Evolutionary conservation across 2,113 vertebrate species (phyloP), one percentile per base, ranked within the genome.

Genomic region (Coturnix japonica): DNA sequence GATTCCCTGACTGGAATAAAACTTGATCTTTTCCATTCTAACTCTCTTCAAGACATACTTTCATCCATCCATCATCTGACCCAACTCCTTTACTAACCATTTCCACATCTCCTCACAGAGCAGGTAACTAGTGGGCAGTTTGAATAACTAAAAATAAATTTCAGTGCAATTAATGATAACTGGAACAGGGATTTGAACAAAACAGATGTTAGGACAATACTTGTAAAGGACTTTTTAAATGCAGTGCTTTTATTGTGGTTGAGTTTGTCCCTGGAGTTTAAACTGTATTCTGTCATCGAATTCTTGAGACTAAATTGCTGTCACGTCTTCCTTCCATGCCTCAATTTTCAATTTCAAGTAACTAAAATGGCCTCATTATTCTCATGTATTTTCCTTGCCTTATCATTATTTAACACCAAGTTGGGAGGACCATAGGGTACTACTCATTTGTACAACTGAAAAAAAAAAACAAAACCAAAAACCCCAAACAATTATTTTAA

Each of bases 401-500:
- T 44, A 44, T 44, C 43, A 17, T 44, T 69, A 87, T 80, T 95
- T 84, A 73, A 87, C 77, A 69, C 31, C 18, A 54, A 31, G 16
- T 37, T 54, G 18, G 10, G 16, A 81, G 44, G 25, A 65, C 17
- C 65, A 26, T 11, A 44, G 25, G 25, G 41, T 51, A 23, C 15
- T 87, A 17, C 33, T 51, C 17, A 35, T 63, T 63, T 47, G 57
- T 37, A 21, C 16, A n/a, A 21, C n/a, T 30, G 10, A 37, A 37
- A 37, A 3, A 49, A 81, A 12, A 1, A 3, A 1, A 37, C 37
- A 37, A 37, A 37, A 37, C 37, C n/a, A n/a, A 37, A 7, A 37
- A 37, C 37, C n/a, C n/a, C n/a, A n/a, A 3, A 3, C 2, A 49
- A 5, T 0, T 1, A 17, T 60, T 37, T 60, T 37, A 37, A 37